These are phyloP conservation scores for Centruroides sculpturatus DNA, from an alignment of 1,140 invertebrate species.

Conservation along the genomic window DNA sequence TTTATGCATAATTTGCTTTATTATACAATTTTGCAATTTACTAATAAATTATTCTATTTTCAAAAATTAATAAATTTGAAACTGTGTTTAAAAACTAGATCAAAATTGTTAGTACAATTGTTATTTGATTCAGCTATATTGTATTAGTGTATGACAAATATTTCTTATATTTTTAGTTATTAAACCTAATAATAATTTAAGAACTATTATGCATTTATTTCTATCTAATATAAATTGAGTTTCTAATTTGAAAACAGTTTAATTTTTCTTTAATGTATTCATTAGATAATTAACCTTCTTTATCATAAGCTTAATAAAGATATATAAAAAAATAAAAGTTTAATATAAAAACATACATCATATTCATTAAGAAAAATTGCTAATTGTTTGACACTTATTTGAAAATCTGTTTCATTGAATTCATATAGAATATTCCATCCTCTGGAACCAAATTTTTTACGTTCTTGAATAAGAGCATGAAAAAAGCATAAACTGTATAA, in stretches of 20 bases:
- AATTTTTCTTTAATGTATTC: neutral
- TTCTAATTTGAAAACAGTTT: neutral
- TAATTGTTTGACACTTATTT: constrained; percentile 34
- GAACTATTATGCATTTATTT: neutral
- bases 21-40: no score
- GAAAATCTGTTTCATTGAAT: constrained; percentile 37
- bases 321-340: neutral
- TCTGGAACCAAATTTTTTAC: constrained; percentile 35
- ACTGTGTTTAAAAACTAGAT: no score
- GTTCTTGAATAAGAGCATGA: constrained; percentile 38
- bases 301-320: neutral
- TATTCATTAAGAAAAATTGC: constrained; percentile 36
- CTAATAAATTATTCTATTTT: no score
- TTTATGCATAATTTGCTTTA: no score
- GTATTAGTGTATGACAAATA: neutral
- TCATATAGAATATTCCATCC: constrained; percentile 39
- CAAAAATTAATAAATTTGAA: no score
- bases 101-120: no score
- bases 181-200: neutral
- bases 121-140: no score
- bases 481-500: constrained; percentile 40
- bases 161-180: neutral
- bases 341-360: constrained; percentile 26
- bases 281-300: neutral
- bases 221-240: neutral